A percentile compares a stretch with the other conserved stretches of the same genome.
Conservation (phyloP, 2,888 invertebrate genomes). For the Drosophila prostipennis region DNA sequence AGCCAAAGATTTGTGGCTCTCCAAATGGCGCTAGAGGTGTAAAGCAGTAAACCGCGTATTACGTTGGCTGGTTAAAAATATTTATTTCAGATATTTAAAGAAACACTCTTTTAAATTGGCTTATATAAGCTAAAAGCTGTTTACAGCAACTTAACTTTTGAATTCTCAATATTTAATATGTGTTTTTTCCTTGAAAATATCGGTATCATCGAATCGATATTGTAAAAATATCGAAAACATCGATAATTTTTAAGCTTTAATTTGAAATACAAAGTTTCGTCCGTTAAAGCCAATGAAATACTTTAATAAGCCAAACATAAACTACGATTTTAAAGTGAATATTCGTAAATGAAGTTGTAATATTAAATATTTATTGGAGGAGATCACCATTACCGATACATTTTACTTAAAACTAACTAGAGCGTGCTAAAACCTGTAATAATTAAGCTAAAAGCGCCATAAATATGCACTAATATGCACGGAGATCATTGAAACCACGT, state of each 20-base stretch:
- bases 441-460: constrained; percentile 31
- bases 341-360: background rate
- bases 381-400: background rate
- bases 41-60: constrained; percentile 1
- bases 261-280: no score
- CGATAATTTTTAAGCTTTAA: no score
- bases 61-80: background rate
- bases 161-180: no score
- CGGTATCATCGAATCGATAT: no score
- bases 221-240: no score
- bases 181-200: no score
- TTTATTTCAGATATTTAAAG: no score
- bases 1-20: constrained; percentile 12
- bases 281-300: no score
- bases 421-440: constrained; percentile 16
- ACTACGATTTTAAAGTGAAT: background rate
- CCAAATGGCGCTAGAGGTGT: constrained; percentile 5
- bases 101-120: no score
- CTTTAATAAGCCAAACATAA: background rate
- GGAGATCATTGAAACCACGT: constrained; percentile 12
- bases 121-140: no score
- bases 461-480: constrained; percentile 25
- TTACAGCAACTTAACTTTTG: no score
- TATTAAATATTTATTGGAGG: background rate
- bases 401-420: background rate